These are phyloP conservation scores for Siniperca obscura DNA, from an alignment of 2,797 vertebrate species.

Conservation along the genomic window DNA sequence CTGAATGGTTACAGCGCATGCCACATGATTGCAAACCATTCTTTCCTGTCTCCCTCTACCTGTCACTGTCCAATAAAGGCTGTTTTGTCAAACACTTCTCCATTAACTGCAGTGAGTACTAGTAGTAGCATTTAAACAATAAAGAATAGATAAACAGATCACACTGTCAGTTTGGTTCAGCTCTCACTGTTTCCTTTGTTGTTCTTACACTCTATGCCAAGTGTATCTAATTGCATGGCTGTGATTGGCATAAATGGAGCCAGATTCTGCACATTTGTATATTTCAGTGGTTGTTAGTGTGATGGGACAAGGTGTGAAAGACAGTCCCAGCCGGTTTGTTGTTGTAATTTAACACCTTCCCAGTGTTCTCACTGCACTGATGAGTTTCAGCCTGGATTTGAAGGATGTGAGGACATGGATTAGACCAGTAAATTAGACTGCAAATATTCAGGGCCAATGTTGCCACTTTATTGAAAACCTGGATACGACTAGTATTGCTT, in stretches of 20 bases:
- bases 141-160: background rate
- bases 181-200: conserved; percentile 17
- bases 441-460: conserved; percentile 18
- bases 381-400: conserved; percentile 51
- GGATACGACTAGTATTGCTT: background rate
- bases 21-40: too few species aligned
- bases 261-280: conserved; percentile 62
- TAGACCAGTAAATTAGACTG: conserved; percentile 50
- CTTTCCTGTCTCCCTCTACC: too few species aligned
- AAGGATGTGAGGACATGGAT: conserved; percentile 46
- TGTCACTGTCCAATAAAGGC: too few species aligned
- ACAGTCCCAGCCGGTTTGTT: conserved; percentile 62
- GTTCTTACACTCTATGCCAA: conserved; percentile 30
- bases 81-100: background rate
- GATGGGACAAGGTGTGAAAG: conserved; percentile 72
- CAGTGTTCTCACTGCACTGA: conserved; percentile 56
- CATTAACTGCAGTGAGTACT: background rate
- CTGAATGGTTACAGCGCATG: too few species aligned
- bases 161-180: conserved; percentile 18
- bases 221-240: conserved; percentile 49
- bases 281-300: conserved; percentile 59
- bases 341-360: conserved; percentile 75
- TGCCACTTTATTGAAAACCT: conserved; percentile 38
- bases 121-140: background rate
- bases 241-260: conserved; percentile 58